Evolutionary conservation across 2,888 invertebrate species (phyloP).

Genomic region (Phragmatobia fuliginosa): DNA sequence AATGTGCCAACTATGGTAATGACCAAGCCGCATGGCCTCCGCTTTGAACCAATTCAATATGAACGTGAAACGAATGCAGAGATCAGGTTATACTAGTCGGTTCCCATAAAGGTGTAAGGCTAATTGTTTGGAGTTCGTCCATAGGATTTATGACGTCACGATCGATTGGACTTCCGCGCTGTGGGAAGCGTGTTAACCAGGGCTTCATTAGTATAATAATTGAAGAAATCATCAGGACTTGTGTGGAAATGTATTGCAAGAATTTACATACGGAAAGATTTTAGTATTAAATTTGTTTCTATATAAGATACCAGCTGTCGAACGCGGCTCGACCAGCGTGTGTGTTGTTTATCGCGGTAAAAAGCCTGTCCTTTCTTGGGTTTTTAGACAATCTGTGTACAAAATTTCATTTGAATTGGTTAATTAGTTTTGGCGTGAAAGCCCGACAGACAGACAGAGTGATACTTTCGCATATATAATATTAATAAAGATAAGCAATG

Average conservation of each 20-base stretch:
- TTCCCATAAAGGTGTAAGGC: conserved; percentile 69
- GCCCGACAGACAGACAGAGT: no score
- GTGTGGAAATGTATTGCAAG: conserved; percentile 13
- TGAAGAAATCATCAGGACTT: conserved; percentile 18
- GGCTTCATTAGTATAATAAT: conserved; percentile 42
- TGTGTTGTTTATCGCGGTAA: no score
- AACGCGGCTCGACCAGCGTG: no score
- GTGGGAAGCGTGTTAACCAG: conserved; percentile 38
- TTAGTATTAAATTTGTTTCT: not conserved
- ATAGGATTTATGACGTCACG: conserved; percentile 75
- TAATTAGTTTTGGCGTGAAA: no score
- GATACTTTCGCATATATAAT: no score
- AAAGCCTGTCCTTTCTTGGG: no score
- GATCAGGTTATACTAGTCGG: conserved; percentile 51
- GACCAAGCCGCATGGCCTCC: conserved; percentile 54
- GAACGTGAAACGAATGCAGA: conserved; percentile 28
- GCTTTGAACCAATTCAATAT: conserved; percentile 29
- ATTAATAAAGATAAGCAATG: no score
- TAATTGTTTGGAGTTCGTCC: conserved; percentile 72
- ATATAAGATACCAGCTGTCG: no score
- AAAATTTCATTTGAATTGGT: no score
- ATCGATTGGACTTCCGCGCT: conserved; percentile 57
- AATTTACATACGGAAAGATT: not conserved
- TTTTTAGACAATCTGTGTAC: no score
- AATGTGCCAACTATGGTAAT: conserved; percentile 63